A percentile compares a stretch with the other conserved stretches of the same genome.
These are phyloP conservation scores for Anoura caudifer DNA, from an alignment of 2,113 vertebrate genomes.

Conservation along the genomic window DNA sequence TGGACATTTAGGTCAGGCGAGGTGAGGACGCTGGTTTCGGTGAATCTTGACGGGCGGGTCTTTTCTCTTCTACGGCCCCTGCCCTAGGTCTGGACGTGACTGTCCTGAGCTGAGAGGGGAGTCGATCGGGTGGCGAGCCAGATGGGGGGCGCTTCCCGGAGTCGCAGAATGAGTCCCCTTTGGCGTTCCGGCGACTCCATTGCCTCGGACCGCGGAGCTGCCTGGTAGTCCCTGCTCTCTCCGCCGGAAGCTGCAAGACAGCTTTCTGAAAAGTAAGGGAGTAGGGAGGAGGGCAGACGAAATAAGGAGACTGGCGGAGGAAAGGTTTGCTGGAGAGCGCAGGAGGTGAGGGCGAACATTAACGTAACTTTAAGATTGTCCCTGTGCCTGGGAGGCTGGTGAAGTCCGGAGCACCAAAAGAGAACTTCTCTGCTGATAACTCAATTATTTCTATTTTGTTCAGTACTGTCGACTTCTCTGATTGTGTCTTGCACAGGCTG, in stretches of 20 bases:
- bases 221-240: not conserved
- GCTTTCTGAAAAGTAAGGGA: not conserved
- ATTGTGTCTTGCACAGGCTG: not conserved
- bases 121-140: not conserved
- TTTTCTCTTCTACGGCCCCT: not conserved
- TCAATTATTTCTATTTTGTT: not conserved
- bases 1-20: fast-evolving
- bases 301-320: fast-evolving
- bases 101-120: not conserved
- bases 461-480: not conserved
- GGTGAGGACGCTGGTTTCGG: fast-evolving
- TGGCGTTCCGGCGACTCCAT: not conserved
- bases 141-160: not conserved
- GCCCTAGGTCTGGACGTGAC: fast-evolving
- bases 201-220: not conserved
- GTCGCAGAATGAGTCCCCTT: too few species aligned
- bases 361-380: not conserved
- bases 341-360: not conserved
- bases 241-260: fast-evolving
- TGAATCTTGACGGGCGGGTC: fast-evolving
- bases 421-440: too few species aligned
- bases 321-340: not conserved
- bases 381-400: not conserved
- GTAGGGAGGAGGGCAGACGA: not conserved
- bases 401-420: not conserved